Evolutionary conservation across 2,888 invertebrate genomes (phyloP), one percentile per base, ranked within the genome.

Genomic region (Bimastos eiseni): DNA sequence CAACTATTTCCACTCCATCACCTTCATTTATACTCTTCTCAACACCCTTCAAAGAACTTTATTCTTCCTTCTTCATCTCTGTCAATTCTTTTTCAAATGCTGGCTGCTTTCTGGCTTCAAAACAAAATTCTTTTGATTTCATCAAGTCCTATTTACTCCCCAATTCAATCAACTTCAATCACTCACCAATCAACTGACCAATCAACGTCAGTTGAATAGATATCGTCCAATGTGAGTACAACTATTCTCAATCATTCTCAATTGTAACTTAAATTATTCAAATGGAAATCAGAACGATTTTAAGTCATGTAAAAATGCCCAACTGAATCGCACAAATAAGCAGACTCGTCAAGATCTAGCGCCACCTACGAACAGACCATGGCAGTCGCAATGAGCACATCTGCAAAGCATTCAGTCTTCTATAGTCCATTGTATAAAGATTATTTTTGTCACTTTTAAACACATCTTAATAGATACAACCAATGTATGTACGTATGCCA

Each of bases 401-500:
- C 70, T 11, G n/a, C 70, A 70, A 30, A 70, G 70, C n/a, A 70
- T n/a, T n/a, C 70, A n/a, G 6, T 6, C 70, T 30, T 70, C 70
- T n/a, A 70, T 70, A n/a, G 70, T 70, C 70, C 70, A n/a, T 70
- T n/a, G 70, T 70, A 70, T 8, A 70, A 70, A 70, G 30, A 70
- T n/a, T 70, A 11, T n/a, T 70, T n/a, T 70, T 13, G n/a, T n/a
- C 24, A 30, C 19, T 49, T 0, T 55, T 70, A 70, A 30, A n/a
- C 70, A 70, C n/a, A n/a, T n/a, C n/a, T 70, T 70, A 70, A 70
- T 70, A n/a, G n/a, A 70, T 70, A 70, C 30, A 70, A 70, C 70
- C 70, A 70, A 70, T n/a, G 0, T 70, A n/a, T n/a, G n/a, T n/a
- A n/a, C n/a, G n/a, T n/a, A n/a, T n/a, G n/a, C n/a, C n/a, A n/a